A percentile compares a stretch with the other conserved stretches of the same genome.
Evolutionary conservation across 2,797 vertebrate genomes (phyloP).

Genomic region (Propithecus deckenii): DNA sequence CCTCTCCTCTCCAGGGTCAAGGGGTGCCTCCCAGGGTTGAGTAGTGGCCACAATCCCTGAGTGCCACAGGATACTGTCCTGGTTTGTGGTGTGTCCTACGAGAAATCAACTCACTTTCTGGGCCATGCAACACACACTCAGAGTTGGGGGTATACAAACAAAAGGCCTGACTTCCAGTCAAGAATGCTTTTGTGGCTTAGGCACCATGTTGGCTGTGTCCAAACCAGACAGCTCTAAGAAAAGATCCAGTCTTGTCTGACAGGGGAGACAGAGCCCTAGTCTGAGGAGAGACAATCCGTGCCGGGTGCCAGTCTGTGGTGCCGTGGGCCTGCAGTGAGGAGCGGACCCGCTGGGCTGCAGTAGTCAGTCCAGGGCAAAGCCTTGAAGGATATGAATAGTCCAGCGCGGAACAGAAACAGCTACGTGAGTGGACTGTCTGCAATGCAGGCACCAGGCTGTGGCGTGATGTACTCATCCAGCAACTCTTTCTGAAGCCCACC

Average conservation of each 20-base stretch:
- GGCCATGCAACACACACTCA: neutral
- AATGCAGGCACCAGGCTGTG: neutral
- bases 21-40: neutral
- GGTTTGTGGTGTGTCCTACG: neutral
- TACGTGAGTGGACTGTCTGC: neutral
- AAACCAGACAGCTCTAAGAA: neutral
- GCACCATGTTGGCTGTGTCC: neutral
- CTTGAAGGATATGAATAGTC: neutral
- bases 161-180: neutral
- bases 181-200: neutral
- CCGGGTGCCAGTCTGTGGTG: neutral
- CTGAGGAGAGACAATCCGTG: neutral
- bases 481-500: neutral
- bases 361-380: neutral
- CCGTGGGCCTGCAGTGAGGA: neutral
- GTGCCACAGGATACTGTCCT: conserved; percentile 14
- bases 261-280: neutral
- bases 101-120: neutral
- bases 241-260: neutral
- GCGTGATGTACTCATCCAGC: neutral
- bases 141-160: neutral
- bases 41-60: conserved; percentile 43
- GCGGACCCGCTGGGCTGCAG: neutral
- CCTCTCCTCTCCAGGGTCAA: neutral
- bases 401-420: neutral